phyloP scores from a whole-genome alignment of 2,113 vertebrate species.

The Artemisiospiza belli region DNA sequence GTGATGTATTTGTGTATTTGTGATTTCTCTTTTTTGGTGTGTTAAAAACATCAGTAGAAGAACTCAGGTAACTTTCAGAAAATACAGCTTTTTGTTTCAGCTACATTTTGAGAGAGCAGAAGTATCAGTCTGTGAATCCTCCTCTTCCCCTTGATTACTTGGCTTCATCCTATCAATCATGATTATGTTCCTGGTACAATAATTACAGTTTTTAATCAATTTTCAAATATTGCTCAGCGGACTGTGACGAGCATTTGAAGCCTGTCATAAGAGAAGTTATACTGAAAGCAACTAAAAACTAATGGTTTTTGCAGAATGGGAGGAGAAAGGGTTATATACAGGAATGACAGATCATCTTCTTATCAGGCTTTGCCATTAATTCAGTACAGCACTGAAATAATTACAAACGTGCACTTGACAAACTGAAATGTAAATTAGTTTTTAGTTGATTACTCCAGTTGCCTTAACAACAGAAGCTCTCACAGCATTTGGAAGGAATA shows the following conservation, averaged over 20 bases:
- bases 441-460: neutral
- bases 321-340: neutral
- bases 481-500: neutral
- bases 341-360: neutral
- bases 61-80: neutral
- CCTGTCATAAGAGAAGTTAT: neutral
- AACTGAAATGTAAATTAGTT: constrained; percentile 23
- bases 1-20: neutral
- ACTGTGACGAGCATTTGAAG: constrained; percentile 23
- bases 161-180: constrained; percentile 19
- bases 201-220: constrained; percentile 55
- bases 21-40: neutral
- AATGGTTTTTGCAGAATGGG: neutral
- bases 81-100: neutral
- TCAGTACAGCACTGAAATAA: neutral
- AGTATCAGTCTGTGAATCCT: neutral
- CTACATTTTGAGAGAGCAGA: neutral
- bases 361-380: neutral
- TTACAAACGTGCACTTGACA: constrained; percentile 3
- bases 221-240: constrained; percentile 27
- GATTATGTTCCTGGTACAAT: constrained; percentile 15
- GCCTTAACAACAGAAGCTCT: neutral
- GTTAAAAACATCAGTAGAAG: neutral
- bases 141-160: neutral
- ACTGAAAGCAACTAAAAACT: neutral